Evolutionary conservation across 2,797 vertebrate genomes (phyloP).

Genomic region (Gymnocypris eckloni): DNA sequence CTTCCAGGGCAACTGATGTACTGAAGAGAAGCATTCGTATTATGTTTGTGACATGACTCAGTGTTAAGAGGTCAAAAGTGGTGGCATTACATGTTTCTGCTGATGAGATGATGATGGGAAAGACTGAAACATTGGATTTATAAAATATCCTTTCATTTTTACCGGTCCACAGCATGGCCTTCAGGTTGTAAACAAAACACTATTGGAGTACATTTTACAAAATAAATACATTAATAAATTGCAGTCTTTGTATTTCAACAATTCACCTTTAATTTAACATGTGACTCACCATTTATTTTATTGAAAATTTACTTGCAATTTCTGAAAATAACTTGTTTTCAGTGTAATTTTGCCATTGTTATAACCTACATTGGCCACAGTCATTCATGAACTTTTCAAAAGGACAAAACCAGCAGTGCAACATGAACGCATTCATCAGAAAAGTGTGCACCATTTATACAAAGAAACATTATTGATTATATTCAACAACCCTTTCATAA

Average conservation of each 20-base stretch:
- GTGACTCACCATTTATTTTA: neutral
- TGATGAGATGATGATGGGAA: neutral
- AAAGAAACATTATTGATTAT: neutral
- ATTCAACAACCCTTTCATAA: neutral
- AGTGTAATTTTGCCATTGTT: neutral
- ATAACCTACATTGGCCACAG: neutral
- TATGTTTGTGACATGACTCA: neutral
- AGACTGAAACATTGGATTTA: neutral
- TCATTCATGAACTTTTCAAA: conserved; percentile 10
- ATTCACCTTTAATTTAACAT: neutral
- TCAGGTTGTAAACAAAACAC: neutral
- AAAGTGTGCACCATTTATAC: neutral
- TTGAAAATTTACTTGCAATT: neutral
- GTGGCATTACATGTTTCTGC: neutral
- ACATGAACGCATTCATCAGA: neutral
- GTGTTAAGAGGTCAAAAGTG: neutral
- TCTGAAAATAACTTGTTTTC: neutral
- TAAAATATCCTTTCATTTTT: neutral
- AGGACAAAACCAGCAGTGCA: neutral
- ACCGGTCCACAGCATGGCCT: neutral
- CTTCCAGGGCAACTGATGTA: neutral
- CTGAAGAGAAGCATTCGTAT: neutral
- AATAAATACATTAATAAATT: too few species aligned
- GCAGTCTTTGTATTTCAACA: too few species aligned
- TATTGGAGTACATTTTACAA: too few species aligned